phyloP scores from a whole-genome alignment of 1,140 invertebrate species.

The Bicyclus anynana region DNA sequence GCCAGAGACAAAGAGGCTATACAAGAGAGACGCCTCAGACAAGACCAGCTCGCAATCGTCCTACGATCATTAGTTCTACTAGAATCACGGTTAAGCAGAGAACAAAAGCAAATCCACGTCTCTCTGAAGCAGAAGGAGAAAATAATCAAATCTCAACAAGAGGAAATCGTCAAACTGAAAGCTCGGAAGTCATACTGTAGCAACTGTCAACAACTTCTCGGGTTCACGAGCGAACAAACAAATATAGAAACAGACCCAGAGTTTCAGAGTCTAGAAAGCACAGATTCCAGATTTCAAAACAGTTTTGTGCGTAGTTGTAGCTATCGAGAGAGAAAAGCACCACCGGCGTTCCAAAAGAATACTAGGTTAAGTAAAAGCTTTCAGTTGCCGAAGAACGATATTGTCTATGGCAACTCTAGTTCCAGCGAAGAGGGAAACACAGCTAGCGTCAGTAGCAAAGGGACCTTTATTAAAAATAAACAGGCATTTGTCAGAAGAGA shows the following conservation, averaged over 20 bases:
- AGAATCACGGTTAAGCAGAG: slow-evolving; percentile 84
- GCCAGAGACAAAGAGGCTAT: slow-evolving; percentile 79
- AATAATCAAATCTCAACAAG: slow-evolving; percentile 83
- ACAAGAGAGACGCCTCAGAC: slow-evolving; percentile 79
- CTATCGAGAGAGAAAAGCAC: slow-evolving; percentile 78
- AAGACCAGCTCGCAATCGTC: slow-evolving; percentile 83
- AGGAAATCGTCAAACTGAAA: slow-evolving; percentile 82
- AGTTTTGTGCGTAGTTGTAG: slow-evolving; percentile 76
- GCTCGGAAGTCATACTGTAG: slow-evolving; percentile 76
- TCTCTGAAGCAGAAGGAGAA: slow-evolving; percentile 84
- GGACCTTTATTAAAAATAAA: slow-evolving; percentile 81
- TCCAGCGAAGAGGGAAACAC: slow-evolving; percentile 73
- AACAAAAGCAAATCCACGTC: slow-evolving; percentile 84
- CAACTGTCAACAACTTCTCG: slow-evolving; percentile 78
- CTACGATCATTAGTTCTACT: slow-evolving; percentile 83
- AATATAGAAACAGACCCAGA: slow-evolving; percentile 76
- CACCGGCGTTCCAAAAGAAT: slow-evolving; percentile 74
- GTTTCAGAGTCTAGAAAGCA: slow-evolving; percentile 78
- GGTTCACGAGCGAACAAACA: slow-evolving; percentile 75
- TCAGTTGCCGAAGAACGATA: slow-evolving; percentile 73
- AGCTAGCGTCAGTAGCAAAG: slow-evolving; percentile 62
- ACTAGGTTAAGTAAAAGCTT: slow-evolving; percentile 75
- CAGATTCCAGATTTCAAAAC: slow-evolving; percentile 76
- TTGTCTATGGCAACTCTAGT: slow-evolving; percentile 70
- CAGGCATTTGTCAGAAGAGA: slow-evolving; percentile 74